Percentiles rank a stretch among this genome's conserved stretches.
Conservation (phyloP, 2,888 invertebrate species). For the Plagodis pulveraria region DNA sequence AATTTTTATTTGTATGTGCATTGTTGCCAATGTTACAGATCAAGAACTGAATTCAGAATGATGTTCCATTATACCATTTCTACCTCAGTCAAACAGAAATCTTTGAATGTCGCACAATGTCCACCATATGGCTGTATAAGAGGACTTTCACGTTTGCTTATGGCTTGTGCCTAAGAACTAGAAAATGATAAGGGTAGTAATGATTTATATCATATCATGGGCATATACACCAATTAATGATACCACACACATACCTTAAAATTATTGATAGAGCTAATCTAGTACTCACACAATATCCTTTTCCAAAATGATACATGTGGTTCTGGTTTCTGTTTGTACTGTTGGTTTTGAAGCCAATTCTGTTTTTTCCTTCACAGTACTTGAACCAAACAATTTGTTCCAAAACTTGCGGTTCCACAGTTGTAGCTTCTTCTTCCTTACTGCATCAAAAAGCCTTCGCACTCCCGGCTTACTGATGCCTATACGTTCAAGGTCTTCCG, state of each 20-base stretch:
- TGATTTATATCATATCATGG: no score
- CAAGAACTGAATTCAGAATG: no score
- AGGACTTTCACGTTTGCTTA: no score
- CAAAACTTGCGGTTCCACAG: conserved; percentile 93
- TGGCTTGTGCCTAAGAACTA: no score
- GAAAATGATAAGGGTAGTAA: no score
- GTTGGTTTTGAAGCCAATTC: conserved; percentile 76
- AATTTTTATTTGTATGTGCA: no score
- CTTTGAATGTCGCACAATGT: no score
- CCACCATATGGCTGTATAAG: no score
- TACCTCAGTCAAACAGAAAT: no score
- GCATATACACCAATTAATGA: no score
- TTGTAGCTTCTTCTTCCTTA: conserved; percentile 93
- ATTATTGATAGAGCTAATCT: background rate
- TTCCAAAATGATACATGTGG: conserved; percentile 93
- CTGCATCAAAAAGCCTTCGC: conserved; percentile 94
- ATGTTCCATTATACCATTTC: no score
- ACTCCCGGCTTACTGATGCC: conserved; percentile 98
- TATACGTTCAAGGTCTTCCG: conserved; percentile 97
- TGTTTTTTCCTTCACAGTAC: conserved; percentile 68
- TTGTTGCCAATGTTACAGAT: no score
- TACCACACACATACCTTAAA: background rate
- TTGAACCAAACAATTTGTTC: conserved; percentile 90
- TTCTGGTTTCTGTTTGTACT: conserved; percentile 67
- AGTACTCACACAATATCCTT: conserved; percentile 88